These are phyloP conservation scores for Dasyurus viverrinus DNA, from an alignment of 2,113 vertebrate species.

Conservation along the genomic window DNA sequence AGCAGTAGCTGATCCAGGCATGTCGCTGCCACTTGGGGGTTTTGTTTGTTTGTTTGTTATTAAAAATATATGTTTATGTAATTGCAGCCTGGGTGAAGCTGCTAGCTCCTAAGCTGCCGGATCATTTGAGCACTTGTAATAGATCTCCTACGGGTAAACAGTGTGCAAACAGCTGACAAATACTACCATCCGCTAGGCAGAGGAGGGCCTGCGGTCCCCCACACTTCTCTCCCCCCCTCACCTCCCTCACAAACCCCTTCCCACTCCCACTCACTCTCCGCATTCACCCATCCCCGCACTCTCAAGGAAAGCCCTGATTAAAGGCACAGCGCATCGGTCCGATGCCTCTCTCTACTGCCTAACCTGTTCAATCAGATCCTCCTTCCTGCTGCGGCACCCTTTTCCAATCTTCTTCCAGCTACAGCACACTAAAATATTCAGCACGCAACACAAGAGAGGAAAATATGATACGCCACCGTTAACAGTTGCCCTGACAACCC, in stretches of 20 bases:
- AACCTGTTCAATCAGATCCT: slow-evolving; percentile 74
- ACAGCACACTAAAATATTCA: slow-evolving; percentile 87
- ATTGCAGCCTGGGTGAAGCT: slow-evolving; percentile 78
- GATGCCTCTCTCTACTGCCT: slow-evolving; percentile 64
- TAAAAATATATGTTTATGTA: slow-evolving; percentile 76
- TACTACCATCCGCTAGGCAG: slow-evolving; percentile 81
- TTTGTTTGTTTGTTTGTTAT: slow-evolving; percentile 69
- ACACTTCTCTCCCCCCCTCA: slow-evolving; percentile 48
- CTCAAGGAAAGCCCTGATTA: slow-evolving; percentile 80
- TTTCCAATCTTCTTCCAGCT: slow-evolving; percentile 70
- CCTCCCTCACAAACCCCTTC: neutral
- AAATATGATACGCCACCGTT: slow-evolving; percentile 84
- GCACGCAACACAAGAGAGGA: slow-evolving; percentile 79
- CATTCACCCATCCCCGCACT: slow-evolving; percentile 32
- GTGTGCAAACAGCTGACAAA: slow-evolving; percentile 85
- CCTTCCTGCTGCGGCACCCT: slow-evolving; percentile 74
- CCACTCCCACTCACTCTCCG: slow-evolving; percentile 40
- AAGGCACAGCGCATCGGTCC: slow-evolving; percentile 69
- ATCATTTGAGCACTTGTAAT: slow-evolving; percentile 85
- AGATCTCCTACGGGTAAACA: slow-evolving; percentile 79
- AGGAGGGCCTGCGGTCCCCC: slow-evolving; percentile 66
- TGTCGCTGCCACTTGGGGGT: slow-evolving; percentile 75
- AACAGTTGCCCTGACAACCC: slow-evolving; percentile 92
- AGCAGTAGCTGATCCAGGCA: slow-evolving; percentile 83
- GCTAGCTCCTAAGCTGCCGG: slow-evolving; percentile 82